Conservation (phyloP, 35 echinoderm and acorn worm genomes). For the Lytechinus variegatus region DNA sequence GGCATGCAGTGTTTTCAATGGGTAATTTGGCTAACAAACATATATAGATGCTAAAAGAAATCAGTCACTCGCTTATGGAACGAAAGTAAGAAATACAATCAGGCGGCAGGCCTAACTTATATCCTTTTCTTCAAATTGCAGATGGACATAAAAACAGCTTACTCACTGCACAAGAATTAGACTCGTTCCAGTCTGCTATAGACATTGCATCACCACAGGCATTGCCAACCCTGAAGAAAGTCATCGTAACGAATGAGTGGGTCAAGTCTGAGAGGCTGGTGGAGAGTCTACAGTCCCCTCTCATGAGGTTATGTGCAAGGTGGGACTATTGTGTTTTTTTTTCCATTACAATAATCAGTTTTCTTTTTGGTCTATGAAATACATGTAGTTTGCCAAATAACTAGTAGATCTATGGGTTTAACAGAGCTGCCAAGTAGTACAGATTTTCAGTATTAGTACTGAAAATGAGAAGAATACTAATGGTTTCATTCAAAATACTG, state of each 20-base stretch:
- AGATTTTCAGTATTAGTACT: too few relatives aligned
- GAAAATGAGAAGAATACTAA: too few relatives aligned
- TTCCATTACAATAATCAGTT: too few relatives aligned
- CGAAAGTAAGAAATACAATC: neutral
- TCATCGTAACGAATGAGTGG: conserved; percentile 81
- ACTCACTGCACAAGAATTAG: conserved; percentile 71
- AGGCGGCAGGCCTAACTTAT: neutral
- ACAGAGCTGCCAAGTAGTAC: too few relatives aligned
- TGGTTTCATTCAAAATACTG: too few relatives aligned
- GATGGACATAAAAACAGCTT: conserved; percentile 54
- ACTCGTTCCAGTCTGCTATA: conserved; percentile 52
- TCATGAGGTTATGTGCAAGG: conserved; percentile 96
- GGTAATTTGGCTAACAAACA: neutral
- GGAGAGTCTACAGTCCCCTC: conserved; percentile 56
- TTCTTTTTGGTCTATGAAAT: too few relatives aligned
- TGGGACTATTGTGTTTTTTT: neutral
- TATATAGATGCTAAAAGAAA: neutral
- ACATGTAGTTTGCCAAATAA: too few relatives aligned
- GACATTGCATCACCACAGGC: conserved; percentile 39
- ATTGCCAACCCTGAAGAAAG: conserved; percentile 54
- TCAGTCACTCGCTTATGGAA: neutral
- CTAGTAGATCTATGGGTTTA: too few relatives aligned
- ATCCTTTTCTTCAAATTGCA: neutral
- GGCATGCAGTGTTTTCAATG: too few relatives aligned
- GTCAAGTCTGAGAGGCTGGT: conserved; percentile 58